These are phyloP conservation scores for Melikaiella ostensackeni DNA, from an alignment of 2,888 invertebrate genomes.

Conservation along the genomic window DNA sequence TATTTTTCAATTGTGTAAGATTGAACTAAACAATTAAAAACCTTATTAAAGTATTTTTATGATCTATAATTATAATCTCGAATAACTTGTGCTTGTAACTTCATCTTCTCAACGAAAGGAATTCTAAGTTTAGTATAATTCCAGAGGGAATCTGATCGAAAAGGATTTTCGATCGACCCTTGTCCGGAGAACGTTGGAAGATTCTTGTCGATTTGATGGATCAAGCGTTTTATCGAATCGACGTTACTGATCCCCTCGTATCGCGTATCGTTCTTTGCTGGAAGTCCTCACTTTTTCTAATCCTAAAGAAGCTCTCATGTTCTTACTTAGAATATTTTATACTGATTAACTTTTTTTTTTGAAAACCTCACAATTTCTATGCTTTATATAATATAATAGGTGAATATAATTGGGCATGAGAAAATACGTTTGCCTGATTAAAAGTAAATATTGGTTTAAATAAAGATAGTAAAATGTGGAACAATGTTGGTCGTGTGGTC, in stretches of 20 bases:
- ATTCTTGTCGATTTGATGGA: conserved; percentile 33
- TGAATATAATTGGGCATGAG: no score
- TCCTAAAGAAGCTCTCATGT: not conserved
- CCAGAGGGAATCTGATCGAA: conserved; percentile 29
- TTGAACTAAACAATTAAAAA: not conserved
- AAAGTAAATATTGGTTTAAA: not conserved
- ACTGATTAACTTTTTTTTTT: not conserved
- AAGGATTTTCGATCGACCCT: conserved; percentile 22
- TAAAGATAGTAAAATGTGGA: not conserved
- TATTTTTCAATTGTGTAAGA: no score
- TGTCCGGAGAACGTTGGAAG: conserved; percentile 10
- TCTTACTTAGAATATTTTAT: not conserved
- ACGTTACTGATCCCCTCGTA: conserved; percentile 9
- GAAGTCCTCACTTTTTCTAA: not conserved
- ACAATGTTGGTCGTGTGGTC: not conserved
- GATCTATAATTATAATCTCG: conserved; percentile 16
- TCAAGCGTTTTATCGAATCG: conserved; percentile 24
- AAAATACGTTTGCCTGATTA: not conserved
- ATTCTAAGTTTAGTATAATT: conserved; percentile 34
- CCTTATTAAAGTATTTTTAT: not conserved
- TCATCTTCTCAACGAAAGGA: conserved; percentile 5
- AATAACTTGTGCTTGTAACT: conserved; percentile 15
- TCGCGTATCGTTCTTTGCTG: not conserved
- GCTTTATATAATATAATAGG: no score
- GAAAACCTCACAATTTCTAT: not conserved